Evolutionary conservation across 2,888 invertebrate genomes (phyloP).

Genomic region (Conistra vaccinii): DNA sequence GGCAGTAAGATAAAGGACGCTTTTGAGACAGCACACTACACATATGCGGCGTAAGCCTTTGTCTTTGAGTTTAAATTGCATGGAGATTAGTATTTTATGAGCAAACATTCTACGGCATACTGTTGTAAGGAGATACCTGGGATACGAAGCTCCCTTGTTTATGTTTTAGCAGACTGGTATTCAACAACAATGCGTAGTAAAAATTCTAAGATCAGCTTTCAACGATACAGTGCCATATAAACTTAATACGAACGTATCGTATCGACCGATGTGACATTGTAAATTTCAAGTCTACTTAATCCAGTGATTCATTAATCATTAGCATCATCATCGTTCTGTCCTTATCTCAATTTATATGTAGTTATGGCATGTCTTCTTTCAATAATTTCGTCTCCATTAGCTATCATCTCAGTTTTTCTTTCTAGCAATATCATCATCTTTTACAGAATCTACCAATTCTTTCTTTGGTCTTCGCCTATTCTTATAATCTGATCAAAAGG

Average conservation of each 20-base stretch:
- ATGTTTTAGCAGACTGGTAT: constrained; percentile 26
- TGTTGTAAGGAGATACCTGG: constrained; percentile 24
- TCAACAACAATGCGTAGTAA: constrained; percentile 13
- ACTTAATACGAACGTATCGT: not conserved
- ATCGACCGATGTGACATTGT: not conserved
- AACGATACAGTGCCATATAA: not conserved
- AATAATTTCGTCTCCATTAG: not conserved
- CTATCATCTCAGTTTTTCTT: not conserved
- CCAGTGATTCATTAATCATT: not conserved
- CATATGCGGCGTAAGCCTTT: constrained; percentile 39
- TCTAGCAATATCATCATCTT: not conserved
- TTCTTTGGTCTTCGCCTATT: not conserved
- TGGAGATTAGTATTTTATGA: constrained; percentile 52
- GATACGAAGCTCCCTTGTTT: constrained; percentile 21
- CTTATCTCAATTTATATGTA: not conserved
- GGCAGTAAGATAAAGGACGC: constrained; percentile 35
- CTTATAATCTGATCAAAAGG: not conserved
- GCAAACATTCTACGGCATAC: constrained; percentile 39
- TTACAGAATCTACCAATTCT: not conserved
- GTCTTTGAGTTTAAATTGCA: constrained; percentile 49
- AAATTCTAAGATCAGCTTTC: constrained; percentile 19
- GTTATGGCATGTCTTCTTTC: not conserved
- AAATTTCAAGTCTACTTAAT: not conserved
- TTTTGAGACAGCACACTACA: constrained; percentile 51
- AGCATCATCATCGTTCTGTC: not conserved